Evolutionary conservation across 2,113 vertebrate genomes (phyloP).

Genomic region (Scomber scombrus): DNA sequence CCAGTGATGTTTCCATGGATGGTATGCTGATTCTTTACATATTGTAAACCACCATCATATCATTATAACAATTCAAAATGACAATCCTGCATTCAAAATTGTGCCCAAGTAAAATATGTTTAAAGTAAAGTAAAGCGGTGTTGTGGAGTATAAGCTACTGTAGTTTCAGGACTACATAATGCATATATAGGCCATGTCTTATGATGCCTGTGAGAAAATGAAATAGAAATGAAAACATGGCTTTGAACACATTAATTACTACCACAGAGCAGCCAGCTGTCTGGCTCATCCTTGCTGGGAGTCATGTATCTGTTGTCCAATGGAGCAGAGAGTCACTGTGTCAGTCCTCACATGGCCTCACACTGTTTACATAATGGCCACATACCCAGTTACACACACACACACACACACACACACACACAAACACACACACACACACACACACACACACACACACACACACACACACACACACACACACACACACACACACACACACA

Average conservation of each 20-base stretch:
- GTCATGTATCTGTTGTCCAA: conserved; percentile 27
- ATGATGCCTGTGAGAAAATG: conserved; percentile 9
- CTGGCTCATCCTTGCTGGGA: conserved; percentile 12
- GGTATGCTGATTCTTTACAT: too few species aligned
- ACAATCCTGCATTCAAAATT: too few species aligned
- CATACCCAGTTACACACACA: conserved; percentile 14
- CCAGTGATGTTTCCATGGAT: too few species aligned
- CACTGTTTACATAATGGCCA: conserved; percentile 57
- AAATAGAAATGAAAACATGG: conserved; percentile 5
- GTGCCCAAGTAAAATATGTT: too few species aligned
- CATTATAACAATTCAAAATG: too few species aligned
- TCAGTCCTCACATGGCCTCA: conserved; percentile 45
- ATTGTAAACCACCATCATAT: too few species aligned
- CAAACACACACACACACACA: too few species aligned
- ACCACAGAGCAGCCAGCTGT: conserved; percentile 9
- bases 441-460: neutral
- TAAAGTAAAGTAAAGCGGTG: too few species aligned
- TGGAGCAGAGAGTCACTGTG: conserved; percentile 50
- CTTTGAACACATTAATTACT: conserved; percentile 15
- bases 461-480: conserved; percentile 26
- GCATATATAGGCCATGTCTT: too few species aligned
- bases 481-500: neutral
- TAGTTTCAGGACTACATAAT: neutral
- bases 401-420: conserved; percentile 21
- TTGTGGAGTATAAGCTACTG: neutral